Conservation (phyloP, 1,140 invertebrate species). For the Mylabris phalerata region DNA sequence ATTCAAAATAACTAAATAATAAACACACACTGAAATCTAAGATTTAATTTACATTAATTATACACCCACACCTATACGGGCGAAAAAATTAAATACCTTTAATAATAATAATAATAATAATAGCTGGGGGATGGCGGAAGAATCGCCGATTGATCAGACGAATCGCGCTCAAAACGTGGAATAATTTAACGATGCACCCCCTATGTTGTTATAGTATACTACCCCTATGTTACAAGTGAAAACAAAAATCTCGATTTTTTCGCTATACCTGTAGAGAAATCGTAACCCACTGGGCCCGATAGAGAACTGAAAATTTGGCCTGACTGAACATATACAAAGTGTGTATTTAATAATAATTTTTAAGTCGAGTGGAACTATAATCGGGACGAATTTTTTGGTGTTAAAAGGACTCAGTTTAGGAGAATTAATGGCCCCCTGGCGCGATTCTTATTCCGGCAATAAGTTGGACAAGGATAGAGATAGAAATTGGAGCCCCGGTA, state of each 20-base stretch:
- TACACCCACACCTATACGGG: no score
- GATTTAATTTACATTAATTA: no score
- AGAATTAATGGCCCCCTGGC: slow-evolving; percentile 39
- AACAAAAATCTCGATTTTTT: no score
- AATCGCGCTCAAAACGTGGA: slow-evolving; percentile 19
- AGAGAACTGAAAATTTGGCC: slow-evolving; percentile 1
- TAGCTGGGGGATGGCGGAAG: no score
- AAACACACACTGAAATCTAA: no score
- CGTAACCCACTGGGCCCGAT: no score
- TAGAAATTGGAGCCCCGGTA: slow-evolving; percentile 20
- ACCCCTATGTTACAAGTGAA: slow-evolving; percentile 2
- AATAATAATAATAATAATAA: no score
- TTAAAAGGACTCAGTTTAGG: slow-evolving; percentile 41
- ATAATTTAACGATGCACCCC: slow-evolving; percentile 25
- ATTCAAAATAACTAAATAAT: slow-evolving; percentile 3
- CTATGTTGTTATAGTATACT: neutral
- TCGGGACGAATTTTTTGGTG: neutral
- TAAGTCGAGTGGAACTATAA: slow-evolving; percentile 30
- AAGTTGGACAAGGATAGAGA: slow-evolving; percentile 18
- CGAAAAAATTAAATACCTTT: no score
- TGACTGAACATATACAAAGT: slow-evolving; percentile 27
- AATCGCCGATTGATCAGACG: slow-evolving; percentile 20
- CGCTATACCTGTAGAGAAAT: no score
- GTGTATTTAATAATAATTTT: slow-evolving; percentile 28
- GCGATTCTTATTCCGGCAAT: no score